Conservation (phyloP, 2,888 invertebrate species). For the Lordiphosa fenestrarum region DNA sequence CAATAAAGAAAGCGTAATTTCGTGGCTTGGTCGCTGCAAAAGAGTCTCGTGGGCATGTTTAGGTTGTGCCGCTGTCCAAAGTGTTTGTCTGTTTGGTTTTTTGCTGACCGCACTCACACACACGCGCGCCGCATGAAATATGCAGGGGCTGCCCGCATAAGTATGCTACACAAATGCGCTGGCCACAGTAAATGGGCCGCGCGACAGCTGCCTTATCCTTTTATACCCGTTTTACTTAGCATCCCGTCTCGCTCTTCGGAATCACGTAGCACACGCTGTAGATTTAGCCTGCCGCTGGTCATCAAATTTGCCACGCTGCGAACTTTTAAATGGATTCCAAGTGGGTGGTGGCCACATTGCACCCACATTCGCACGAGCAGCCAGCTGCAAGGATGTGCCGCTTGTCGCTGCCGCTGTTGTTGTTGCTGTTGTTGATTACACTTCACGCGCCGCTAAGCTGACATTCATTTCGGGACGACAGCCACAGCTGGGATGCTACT, state of each 20-base stretch:
- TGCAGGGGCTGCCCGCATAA: slow-evolving; percentile 30
- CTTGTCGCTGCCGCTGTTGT: slow-evolving; percentile 13
- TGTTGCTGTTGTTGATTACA: slow-evolving; percentile 61
- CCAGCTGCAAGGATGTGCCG: slow-evolving; percentile 36
- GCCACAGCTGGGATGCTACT: slow-evolving; percentile 52
- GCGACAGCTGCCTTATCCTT: slow-evolving; percentile 18
- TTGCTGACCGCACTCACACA: slow-evolving; percentile 18
- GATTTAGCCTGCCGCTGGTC: slow-evolving; percentile 67
- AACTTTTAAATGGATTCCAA: slow-evolving; percentile 66
- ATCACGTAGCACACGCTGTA: slow-evolving; percentile 58
- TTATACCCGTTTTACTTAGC: slow-evolving; percentile 35
- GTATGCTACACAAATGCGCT: slow-evolving; percentile 53
- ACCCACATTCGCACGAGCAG: slow-evolving; percentile 32
- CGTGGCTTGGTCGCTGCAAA: slow-evolving; percentile 30
- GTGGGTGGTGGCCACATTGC: slow-evolving; percentile 6
- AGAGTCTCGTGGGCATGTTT: slow-evolving; percentile 32
- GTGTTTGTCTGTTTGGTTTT: slow-evolving; percentile 29
- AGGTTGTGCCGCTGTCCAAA: slow-evolving; percentile 23
- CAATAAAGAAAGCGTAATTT: slow-evolving; percentile 64
- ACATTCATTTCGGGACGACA: slow-evolving; percentile 49
- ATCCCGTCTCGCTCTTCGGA: neutral
- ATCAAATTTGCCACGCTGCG: slow-evolving; percentile 62
- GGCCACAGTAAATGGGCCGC: slow-evolving; percentile 16
- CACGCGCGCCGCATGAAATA: slow-evolving; percentile 30
- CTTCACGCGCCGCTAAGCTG: slow-evolving; percentile 65